These are phyloP conservation scores for Ganaspis sp. DNA, from an alignment of 1,140 invertebrate genomes.

Conservation along the genomic window DNA sequence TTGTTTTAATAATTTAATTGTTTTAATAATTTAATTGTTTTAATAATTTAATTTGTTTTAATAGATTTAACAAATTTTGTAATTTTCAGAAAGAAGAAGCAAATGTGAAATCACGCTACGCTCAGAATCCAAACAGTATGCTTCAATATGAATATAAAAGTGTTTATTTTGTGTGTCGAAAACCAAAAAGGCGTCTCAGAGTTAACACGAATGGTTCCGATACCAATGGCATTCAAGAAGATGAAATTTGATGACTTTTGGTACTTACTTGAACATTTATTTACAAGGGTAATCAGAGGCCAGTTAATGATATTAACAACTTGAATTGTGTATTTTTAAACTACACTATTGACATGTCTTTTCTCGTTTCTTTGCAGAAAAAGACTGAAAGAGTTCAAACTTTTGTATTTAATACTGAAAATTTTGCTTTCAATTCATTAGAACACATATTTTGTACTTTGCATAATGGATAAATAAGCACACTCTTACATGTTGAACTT, in stretches of 20 bases:
- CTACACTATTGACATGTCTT: not conserved
- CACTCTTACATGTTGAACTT: not conserved
- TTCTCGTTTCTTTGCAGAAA: not conserved
- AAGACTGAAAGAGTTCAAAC: not conserved
- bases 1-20: no score
- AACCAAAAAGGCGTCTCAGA: slow-evolving; percentile 75
- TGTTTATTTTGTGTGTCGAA: slow-evolving; percentile 92
- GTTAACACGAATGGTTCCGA: slow-evolving; percentile 64
- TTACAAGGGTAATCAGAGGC: slow-evolving; percentile 45
- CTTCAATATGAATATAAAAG: slow-evolving; percentile 92
- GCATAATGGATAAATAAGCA: not conserved
- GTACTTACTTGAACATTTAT: slow-evolving; percentile 42
- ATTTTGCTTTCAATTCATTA: not conserved
- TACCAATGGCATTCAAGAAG: slow-evolving; percentile 63
- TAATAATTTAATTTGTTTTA: no score
- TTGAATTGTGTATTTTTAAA: slow-evolving; percentile 34
- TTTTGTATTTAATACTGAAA: not conserved
- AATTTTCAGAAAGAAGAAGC: slow-evolving; percentile 84
- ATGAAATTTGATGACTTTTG: slow-evolving; percentile 59
- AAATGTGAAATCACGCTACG: slow-evolving; percentile 89
- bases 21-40: no score
- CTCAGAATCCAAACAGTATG: slow-evolving; percentile 96
- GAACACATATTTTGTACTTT: not conserved
- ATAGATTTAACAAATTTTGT: slow-evolving; percentile 47
- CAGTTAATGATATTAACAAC: not conserved